Evolutionary conservation across 1,140 invertebrate species (phyloP).

Genomic region (Nixonia krombeini): DNA sequence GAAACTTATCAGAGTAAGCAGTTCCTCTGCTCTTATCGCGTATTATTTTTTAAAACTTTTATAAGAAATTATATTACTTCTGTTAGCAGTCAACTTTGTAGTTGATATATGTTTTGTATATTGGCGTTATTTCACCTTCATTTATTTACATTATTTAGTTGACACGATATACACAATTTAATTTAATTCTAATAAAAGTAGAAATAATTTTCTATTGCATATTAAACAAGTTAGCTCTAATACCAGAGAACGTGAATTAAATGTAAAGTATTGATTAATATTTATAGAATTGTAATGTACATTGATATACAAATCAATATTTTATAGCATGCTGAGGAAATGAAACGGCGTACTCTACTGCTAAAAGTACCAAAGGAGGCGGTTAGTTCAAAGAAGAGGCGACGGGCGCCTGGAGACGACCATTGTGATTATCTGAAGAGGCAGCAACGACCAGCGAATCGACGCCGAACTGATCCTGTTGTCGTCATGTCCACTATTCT

Average conservation of each 20-base stretch:
- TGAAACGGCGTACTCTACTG: slow-evolving; percentile 84
- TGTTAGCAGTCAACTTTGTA: no score
- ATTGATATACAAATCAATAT: no score
- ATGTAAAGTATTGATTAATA: no score
- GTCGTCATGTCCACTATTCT: slow-evolving; percentile 94
- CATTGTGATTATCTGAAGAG: slow-evolving; percentile 95
- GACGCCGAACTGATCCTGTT: slow-evolving; percentile 95
- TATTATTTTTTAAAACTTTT: slow-evolving; percentile 5
- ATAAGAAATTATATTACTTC: slow-evolving; percentile 3
- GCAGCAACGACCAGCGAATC: slow-evolving; percentile 89
- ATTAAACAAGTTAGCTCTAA: no score
- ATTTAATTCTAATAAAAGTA: no score
- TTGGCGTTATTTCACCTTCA: no score
- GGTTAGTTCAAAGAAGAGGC: slow-evolving; percentile 76
- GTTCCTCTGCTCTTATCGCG: neutral
- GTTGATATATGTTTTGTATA: no score
- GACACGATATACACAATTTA: no score
- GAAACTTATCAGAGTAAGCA: slow-evolving; percentile 83
- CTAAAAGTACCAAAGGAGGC: slow-evolving; percentile 88
- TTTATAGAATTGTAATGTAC: no score
- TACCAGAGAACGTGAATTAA: no score
- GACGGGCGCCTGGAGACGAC: slow-evolving; percentile 79
- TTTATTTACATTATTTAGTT: no score
- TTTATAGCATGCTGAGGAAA: slow-evolving; percentile 82
- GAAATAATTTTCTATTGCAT: no score